These are phyloP conservation scores for Leucoptera coffeella DNA, from an alignment of 2,888 invertebrate genomes.

Conservation along the genomic window DNA sequence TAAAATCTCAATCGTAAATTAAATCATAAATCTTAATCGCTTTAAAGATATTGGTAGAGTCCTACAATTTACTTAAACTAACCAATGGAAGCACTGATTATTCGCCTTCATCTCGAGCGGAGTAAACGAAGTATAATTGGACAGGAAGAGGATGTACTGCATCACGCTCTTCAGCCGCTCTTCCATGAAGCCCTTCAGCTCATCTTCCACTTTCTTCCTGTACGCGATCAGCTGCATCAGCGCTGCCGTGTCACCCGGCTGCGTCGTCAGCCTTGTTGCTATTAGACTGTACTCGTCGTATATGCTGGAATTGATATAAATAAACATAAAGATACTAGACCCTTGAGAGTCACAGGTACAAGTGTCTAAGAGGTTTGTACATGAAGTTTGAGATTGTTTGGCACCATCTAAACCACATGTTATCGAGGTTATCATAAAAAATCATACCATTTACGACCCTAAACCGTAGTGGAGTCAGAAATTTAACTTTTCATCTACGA, in stretches of 20 bases:
- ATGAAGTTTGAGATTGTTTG: too few species aligned
- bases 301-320: slow-evolving; percentile 64
- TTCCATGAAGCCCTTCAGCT: slow-evolving; percentile 67
- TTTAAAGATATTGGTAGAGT: too few species aligned
- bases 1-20: slow-evolving; percentile 2
- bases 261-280: slow-evolving; percentile 68
- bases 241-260: slow-evolving; percentile 79
- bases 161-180: slow-evolving; percentile 61
- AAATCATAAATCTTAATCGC: too few species aligned
- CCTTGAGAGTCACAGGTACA: too few species aligned
- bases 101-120: slow-evolving; percentile 85
- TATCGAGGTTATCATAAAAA: too few species aligned
- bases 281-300: slow-evolving; percentile 80
- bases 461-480: too few species aligned
- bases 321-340: too few species aligned
- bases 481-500: too few species aligned
- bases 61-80: slow-evolving; percentile 7
- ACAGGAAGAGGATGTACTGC: slow-evolving; percentile 73
- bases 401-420: too few species aligned
- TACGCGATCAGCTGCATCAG: slow-evolving; percentile 78
- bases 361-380: too few species aligned
- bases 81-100: slow-evolving; percentile 82
- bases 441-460: too few species aligned
- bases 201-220: slow-evolving; percentile 66
- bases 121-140: slow-evolving; percentile 74